phyloP scores from a whole-genome alignment of 1,140 invertebrate genomes.

The Ostrea edulis region DNA sequence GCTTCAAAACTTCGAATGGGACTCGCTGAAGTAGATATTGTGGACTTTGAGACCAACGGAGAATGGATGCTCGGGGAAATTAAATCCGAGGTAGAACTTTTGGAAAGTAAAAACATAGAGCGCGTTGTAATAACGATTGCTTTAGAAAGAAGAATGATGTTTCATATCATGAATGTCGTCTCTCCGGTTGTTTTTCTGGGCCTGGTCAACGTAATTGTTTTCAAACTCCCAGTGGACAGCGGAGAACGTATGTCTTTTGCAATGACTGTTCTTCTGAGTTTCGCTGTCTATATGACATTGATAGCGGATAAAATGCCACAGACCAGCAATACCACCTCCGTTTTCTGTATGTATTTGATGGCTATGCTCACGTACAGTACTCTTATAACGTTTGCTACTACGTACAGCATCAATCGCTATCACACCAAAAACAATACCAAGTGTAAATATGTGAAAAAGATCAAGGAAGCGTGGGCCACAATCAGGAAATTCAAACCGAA shows the following conservation, averaged over 20 bases:
- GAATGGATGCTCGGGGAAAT: not conserved
- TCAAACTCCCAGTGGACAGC: slow-evolving; percentile 72
- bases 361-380: slow-evolving; percentile 3
- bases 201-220: slow-evolving; percentile 65
- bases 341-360: slow-evolving; percentile 31
- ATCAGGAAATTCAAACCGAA: not conserved
- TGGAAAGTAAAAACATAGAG: not conserved
- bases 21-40: not conserved
- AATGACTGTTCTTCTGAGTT: slow-evolving; percentile 74
- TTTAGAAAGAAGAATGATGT: not conserved
- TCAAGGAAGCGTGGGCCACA: not conserved
- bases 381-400: slow-evolving; percentile 3
- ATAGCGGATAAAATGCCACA: slow-evolving; percentile 74
- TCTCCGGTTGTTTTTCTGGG: slow-evolving; percentile 33
- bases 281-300: slow-evolving; percentile 75
- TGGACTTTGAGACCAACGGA: not conserved
- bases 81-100: not conserved
- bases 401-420: not conserved
- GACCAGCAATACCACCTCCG: slow-evolving; percentile 57
- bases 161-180: slow-evolving; percentile 4
- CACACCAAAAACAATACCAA: not conserved
- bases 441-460: not conserved
- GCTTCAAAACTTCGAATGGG: not conserved
- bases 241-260: slow-evolving; percentile 73
- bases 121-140: not conserved